Percentiles rank a stretch among this genome's conserved stretches.
These are phyloP conservation scores for Loris lydekkerianus DNA, from an alignment of 2,797 vertebrate species.

Conservation along the genomic window DNA sequence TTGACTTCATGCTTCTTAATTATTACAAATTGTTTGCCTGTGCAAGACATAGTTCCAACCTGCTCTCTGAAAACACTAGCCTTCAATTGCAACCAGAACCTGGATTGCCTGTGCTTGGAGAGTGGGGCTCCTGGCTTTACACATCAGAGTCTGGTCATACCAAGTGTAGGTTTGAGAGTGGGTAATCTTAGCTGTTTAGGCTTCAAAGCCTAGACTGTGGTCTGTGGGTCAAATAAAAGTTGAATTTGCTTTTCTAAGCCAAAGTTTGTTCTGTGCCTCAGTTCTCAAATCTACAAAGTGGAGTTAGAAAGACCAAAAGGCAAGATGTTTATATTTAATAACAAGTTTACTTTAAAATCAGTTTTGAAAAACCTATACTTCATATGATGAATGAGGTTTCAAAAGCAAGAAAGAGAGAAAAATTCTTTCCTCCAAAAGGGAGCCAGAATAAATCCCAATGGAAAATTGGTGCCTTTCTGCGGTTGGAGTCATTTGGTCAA, in stretches of 20 bases:
- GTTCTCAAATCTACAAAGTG: conserved; percentile 44
- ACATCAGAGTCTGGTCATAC: not conserved
- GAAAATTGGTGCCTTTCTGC: conserved; percentile 77
- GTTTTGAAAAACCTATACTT: conserved; percentile 75
- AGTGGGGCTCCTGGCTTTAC: conserved; percentile 7
- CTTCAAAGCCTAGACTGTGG: conserved; percentile 60
- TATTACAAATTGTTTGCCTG: conserved; percentile 69
- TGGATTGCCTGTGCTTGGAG: not conserved
- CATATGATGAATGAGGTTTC: conserved; percentile 72
- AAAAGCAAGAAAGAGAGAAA: conserved; percentile 31
- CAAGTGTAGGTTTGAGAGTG: not conserved
- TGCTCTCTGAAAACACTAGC: conserved; percentile 14
- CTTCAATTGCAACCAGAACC: conserved; percentile 58
- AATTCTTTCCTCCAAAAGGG: conserved; percentile 37
- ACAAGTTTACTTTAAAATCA: conserved; percentile 63
- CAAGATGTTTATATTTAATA: conserved; percentile 67
- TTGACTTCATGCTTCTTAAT: conserved; percentile 53
- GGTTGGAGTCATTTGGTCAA: conserved; percentile 76
- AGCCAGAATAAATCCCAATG: conserved; percentile 72
- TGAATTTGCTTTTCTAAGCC: conserved; percentile 62
- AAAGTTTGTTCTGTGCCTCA: conserved; percentile 34
- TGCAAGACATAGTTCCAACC: conserved; percentile 47
- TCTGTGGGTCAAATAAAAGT: conserved; percentile 51
- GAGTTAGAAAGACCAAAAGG: conserved; percentile 51
- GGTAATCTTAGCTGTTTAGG: conserved; percentile 57